A percentile compares a stretch with the other conserved stretches of the same genome.
These are phyloP conservation scores for Panorpa germanica DNA, from an alignment of 2,888 invertebrate genomes.

Conservation along the genomic window DNA sequence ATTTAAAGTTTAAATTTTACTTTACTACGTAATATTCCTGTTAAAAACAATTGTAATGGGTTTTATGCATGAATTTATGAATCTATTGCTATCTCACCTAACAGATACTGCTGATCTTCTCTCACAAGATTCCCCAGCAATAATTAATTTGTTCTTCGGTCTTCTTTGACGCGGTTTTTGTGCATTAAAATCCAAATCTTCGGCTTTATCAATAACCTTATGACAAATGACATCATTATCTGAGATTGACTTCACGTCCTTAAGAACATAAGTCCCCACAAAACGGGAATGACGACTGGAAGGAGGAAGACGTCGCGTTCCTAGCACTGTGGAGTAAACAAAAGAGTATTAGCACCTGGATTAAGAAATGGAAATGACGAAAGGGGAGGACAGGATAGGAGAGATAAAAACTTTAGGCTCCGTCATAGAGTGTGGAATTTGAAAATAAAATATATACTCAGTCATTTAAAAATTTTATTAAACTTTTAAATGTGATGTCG, in stretches of 20 bases:
- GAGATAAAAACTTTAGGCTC: background rate
- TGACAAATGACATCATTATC: conserved; percentile 78
- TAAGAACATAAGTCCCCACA: conserved; percentile 82
- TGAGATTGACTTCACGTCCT: conserved; percentile 85
- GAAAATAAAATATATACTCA: too few relatives aligned
- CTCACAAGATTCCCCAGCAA: conserved; percentile 38
- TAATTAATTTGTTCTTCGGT: conserved; percentile 57
- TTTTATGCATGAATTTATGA: too few relatives aligned
- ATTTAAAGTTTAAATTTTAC: too few relatives aligned
- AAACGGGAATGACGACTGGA: conserved; percentile 66
- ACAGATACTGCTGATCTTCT: conserved; percentile 79
- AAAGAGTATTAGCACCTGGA: too few relatives aligned
- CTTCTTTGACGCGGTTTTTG: conserved; percentile 49
- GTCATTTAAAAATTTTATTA: too few relatives aligned
- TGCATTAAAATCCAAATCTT: conserved; percentile 57
- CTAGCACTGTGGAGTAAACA: conserved; percentile 22
- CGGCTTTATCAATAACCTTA: conserved; percentile 62
- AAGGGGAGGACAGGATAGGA: too few relatives aligned
- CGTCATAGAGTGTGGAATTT: too few relatives aligned
- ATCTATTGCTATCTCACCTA: conserved; percentile 30
- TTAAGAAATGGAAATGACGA: too few relatives aligned
- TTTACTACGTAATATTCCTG: too few relatives aligned
- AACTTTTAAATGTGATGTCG: too few relatives aligned
- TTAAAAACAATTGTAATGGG: too few relatives aligned
- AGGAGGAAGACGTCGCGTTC: conserved; percentile 18